Percentiles rank a stretch among this genome's conserved stretches.
These are phyloP conservation scores for Matsumurasca onukii DNA, from an alignment of 1,140 invertebrate genomes.

Conservation along the genomic window DNA sequence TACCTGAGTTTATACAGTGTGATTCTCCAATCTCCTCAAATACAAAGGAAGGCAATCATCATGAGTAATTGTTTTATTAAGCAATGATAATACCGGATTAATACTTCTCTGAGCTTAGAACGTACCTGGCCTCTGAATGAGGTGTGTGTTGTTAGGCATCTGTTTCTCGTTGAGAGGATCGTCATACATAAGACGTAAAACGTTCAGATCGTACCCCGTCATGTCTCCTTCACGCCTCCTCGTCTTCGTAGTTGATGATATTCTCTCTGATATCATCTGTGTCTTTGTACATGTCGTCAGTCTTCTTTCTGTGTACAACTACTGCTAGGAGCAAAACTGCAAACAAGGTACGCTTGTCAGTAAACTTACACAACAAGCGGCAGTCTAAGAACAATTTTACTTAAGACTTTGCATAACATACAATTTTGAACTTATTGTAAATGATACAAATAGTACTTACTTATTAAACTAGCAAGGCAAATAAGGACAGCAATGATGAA, in stretches of 20 bases:
- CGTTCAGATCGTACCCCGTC: conserved; percentile 90
- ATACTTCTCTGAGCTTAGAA: too few species aligned
- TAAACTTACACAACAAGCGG: too few species aligned
- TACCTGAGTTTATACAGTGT: too few species aligned
- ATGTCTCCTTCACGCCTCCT: conserved; percentile 94
- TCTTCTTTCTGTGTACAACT: conserved; percentile 79
- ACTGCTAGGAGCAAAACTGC: conserved; percentile 81
- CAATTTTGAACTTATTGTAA: too few species aligned
- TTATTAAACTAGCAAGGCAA: conserved; percentile 73
- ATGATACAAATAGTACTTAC: conserved; percentile 56
- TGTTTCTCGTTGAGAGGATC: conserved; percentile 50
- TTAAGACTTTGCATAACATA: too few species aligned
- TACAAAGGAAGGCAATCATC: too few species aligned
- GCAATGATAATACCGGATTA: too few species aligned
- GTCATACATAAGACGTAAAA: conserved; percentile 72
- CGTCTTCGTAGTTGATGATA: conserved; percentile 96
- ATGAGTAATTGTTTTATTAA: too few species aligned
- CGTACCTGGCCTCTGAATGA: conserved; percentile 49
- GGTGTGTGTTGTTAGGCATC: conserved; percentile 44
- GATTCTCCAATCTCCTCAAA: too few species aligned
- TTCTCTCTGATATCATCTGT: conserved; percentile 95
- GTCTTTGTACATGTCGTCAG: conserved; percentile 87
- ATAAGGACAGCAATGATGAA: conserved; percentile 82
- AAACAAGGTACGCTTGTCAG: too few species aligned
- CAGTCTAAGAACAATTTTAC: too few species aligned